A percentile compares a stretch with the other conserved stretches of the same genome.
Conservation (phyloP, 1,140 invertebrate species). For the Melitaea cinxia region DNA sequence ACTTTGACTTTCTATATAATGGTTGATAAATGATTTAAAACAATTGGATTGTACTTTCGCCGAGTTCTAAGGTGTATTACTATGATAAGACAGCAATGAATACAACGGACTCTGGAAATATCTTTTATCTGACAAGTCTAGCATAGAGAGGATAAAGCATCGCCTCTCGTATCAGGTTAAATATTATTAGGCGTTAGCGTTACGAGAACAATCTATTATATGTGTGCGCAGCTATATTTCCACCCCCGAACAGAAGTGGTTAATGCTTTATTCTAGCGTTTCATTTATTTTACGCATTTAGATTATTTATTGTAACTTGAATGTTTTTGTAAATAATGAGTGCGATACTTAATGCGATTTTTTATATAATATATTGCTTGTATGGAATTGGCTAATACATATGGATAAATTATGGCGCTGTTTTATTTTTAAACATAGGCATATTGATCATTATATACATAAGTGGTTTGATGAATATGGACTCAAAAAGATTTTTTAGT, state of each 20-base stretch:
- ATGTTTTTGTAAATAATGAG: neutral
- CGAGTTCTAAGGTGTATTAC: neutral
- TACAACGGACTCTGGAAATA: slow-evolving; percentile 12
- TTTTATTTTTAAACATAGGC: no score
- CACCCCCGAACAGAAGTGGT: slow-evolving; percentile 32
- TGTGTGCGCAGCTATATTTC: slow-evolving; percentile 28
- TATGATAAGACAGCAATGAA: neutral
- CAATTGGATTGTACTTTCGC: neutral
- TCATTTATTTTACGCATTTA: slow-evolving; percentile 21
- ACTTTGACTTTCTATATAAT: neutral
- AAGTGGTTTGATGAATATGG: no score
- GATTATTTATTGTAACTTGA: slow-evolving; percentile 11
- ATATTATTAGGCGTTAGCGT: slow-evolving; percentile 28
- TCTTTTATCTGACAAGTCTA: slow-evolving; percentile 11
- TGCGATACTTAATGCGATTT: neutral
- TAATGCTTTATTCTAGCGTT: slow-evolving; percentile 18
- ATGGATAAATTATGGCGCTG: no score
- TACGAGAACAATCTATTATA: slow-evolving; percentile 33
- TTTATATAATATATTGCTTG: no score
- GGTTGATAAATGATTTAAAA: neutral
- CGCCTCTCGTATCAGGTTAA: slow-evolving; percentile 31
- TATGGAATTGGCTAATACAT: no score
- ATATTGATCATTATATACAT: no score
- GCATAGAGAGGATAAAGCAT: slow-evolving; percentile 18
- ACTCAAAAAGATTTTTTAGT: no score